Conservation (phyloP, 2,113 vertebrate species). For the Osmerus mordax region DNA sequence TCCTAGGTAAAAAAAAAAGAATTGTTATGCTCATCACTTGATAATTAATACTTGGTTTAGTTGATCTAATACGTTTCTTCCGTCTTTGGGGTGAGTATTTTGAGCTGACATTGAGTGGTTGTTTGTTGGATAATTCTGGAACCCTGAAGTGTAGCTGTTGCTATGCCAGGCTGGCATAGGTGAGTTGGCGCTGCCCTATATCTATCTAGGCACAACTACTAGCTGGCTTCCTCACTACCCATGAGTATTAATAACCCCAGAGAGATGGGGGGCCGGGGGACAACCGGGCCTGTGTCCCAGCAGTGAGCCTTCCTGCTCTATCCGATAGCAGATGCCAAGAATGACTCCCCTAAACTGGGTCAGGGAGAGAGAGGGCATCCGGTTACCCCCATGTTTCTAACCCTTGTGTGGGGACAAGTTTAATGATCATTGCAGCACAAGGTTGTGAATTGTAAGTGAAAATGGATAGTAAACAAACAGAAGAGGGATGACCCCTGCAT, state of each 20-base stretch:
- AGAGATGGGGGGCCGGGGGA: neutral
- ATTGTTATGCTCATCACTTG: neutral
- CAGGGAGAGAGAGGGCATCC: constrained; percentile 31
- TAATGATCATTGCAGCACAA: constrained; percentile 11
- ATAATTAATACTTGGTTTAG: too few relatives aligned
- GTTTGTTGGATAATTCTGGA: neutral
- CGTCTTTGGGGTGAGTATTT: neutral
- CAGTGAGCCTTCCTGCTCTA: neutral
- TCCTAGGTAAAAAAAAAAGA: neutral
- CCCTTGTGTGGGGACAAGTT: neutral
- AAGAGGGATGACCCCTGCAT: too few relatives aligned
- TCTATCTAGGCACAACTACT: too few relatives aligned
- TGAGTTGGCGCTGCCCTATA: too few relatives aligned
- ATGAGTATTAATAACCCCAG: constrained; percentile 48
- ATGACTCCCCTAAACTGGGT: constrained; percentile 49
- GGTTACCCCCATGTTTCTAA: constrained; percentile 35
- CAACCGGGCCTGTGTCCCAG: constrained; percentile 10
- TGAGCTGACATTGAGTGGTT: neutral
- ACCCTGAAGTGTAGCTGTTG: constrained; percentile 25
- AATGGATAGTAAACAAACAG: constrained; percentile 7
- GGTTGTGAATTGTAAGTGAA: constrained; percentile 13
- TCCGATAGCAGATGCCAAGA: constrained; percentile 47
- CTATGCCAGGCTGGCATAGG: too few relatives aligned
- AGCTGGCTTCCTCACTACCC: neutral
- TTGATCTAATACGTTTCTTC: too few relatives aligned